phyloP scores from a whole-genome alignment of 2,888 invertebrate species.

The Augochlorella aurata region DNA sequence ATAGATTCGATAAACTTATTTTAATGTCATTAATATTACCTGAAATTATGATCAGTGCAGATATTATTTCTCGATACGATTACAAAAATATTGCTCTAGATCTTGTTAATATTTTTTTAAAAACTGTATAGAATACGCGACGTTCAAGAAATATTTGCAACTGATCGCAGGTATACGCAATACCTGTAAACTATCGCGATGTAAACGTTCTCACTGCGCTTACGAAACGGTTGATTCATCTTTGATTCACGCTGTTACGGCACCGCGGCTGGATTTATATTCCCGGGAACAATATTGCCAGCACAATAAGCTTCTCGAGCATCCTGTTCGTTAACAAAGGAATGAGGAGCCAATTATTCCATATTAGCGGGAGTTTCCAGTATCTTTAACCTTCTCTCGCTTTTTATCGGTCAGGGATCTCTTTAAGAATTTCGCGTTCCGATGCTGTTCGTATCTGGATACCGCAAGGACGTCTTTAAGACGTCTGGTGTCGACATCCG shows the following conservation, averaged over 20 bases:
- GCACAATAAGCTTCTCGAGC: not conserved
- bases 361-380: not conserved
- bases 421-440: not conserved
- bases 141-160: too few species aligned
- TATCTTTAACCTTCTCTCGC: not conserved
- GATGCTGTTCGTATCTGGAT: not conserved
- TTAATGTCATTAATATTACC: too few species aligned
- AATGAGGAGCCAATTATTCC: slow-evolving; percentile 10
- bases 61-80: too few species aligned
- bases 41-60: too few species aligned
- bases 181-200: not conserved
- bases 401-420: not conserved
- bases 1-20: too few species aligned
- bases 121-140: too few species aligned
- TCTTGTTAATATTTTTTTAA: too few species aligned
- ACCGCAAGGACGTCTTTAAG: too few species aligned
- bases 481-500: too few species aligned
- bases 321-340: not conserved
- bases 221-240: slow-evolving; percentile 4
- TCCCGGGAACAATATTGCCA: not conserved
- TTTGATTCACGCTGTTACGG: not conserved
- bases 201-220: not conserved
- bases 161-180: not conserved
- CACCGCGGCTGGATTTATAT: not conserved
- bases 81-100: too few species aligned